These are phyloP conservation scores for Anadara kagoshimensis DNA, from an alignment of 1,140 invertebrate species.

Conservation along the genomic window DNA sequence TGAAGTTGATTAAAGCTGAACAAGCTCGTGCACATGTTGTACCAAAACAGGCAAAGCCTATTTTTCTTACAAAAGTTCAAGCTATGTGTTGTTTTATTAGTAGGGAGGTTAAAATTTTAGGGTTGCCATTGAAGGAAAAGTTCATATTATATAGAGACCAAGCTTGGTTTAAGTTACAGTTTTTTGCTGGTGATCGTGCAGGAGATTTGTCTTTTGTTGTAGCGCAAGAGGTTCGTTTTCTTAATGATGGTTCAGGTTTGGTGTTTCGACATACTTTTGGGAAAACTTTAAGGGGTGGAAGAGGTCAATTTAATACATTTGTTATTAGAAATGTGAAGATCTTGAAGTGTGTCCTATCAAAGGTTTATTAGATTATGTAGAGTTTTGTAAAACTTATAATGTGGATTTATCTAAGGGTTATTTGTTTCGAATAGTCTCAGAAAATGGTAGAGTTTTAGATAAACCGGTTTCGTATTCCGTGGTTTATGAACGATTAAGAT, in stretches of 20 bases:
- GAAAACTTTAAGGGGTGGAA: conserved; percentile 21
- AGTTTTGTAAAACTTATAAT: not conserved
- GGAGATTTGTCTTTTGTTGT: conserved; percentile 24
- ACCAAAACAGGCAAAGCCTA: conserved; percentile 31
- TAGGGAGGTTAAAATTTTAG: conserved; percentile 5
- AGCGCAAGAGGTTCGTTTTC: conserved; percentile 21
- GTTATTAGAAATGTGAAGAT: conserved; percentile 33
- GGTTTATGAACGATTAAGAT: conserved; percentile 21
- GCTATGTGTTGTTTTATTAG: conserved; percentile 7
- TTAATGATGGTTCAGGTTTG: conserved; percentile 19
- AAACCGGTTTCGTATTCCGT: conserved; percentile 16
- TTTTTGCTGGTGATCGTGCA: conserved; percentile 30
- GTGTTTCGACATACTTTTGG: conserved; percentile 30
- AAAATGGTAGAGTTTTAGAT: conserved; percentile 22
- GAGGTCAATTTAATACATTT: conserved; percentile 26
- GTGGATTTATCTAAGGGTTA: conserved; percentile 27
- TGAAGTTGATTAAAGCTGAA: conserved; percentile 26
- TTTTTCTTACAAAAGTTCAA: conserved; percentile 28
- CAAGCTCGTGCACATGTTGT: conserved; percentile 28
- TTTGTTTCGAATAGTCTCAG: conserved; percentile 20
- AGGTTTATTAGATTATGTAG: conserved; percentile 17
- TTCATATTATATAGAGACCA: conserved; percentile 32
- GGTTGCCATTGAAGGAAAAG: conserved; percentile 12
- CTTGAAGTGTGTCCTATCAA: conserved; percentile 12
- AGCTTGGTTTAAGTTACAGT: conserved; percentile 34